Percentiles rank a stretch among this genome's conserved stretches.
Evolutionary conservation across 2,797 vertebrate genomes (phyloP).

Genomic region (Tragelaphus oryx): DNA sequence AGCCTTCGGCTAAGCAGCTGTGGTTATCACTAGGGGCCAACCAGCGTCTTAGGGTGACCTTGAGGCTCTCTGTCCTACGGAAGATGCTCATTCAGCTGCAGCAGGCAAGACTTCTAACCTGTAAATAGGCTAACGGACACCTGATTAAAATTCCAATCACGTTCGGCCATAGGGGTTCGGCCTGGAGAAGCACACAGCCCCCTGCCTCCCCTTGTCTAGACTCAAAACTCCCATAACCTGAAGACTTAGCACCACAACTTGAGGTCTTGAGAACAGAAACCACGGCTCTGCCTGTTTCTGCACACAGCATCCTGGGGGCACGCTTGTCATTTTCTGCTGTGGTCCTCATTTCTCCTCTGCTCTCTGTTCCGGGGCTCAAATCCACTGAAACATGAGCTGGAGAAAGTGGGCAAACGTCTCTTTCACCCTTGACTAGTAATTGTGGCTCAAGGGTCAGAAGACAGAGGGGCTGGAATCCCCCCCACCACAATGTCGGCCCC

Average conservation of each 20-base stretch:
- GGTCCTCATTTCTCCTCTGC: rapidly evolving
- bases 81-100: rapidly evolving
- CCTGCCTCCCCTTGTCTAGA: background rate
- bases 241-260: background rate
- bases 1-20: rapidly evolving
- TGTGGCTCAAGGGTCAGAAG: background rate
- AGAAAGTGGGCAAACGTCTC: background rate
- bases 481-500: rapidly evolving
- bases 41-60: background rate
- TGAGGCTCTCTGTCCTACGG: rapidly evolving
- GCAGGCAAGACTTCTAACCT: background rate
- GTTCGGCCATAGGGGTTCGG: background rate
- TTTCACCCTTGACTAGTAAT: rapidly evolving
- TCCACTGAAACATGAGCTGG: background rate
- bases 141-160: rapidly evolving
- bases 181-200: background rate
- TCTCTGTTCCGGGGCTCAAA: background rate
- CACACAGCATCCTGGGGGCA: rapidly evolving
- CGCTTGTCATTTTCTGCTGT: background rate
- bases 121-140: rapidly evolving
- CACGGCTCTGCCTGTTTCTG: background rate
- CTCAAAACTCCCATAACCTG: background rate
- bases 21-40: rapidly evolving
- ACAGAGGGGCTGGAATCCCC: rapidly evolving
- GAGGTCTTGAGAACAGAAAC: background rate